Conservation (phyloP, 2,797 vertebrate genomes). For the Poecilia wingei region DNA sequence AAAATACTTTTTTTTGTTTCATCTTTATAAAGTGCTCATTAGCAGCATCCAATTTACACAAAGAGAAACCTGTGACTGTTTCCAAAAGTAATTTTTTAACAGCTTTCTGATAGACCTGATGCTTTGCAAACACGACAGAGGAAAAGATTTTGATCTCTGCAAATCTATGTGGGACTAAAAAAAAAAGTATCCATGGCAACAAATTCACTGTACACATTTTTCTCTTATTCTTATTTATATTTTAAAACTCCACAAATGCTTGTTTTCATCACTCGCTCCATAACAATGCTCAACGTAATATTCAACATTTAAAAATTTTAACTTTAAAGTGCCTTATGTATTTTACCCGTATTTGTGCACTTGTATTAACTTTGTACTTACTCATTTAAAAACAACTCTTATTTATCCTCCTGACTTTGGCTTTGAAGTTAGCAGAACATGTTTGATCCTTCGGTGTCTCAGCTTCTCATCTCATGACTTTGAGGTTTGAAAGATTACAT, state of each 20-base stretch:
- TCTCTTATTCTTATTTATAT: neutral
- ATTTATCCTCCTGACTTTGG: conserved; percentile 6
- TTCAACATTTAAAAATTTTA: neutral
- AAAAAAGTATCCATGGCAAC: neutral
- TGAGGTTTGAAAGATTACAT: conserved; percentile 40
- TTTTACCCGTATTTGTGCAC: neutral
- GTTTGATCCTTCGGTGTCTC: conserved; percentile 23
- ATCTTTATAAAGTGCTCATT: neutral
- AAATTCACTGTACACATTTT: neutral
- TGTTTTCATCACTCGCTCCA: neutral
- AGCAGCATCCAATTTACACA: neutral
- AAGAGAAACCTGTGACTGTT: neutral
- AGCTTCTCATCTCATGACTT: conserved; percentile 25
- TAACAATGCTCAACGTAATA: neutral
- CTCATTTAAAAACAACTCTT: neutral
- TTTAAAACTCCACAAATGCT: neutral
- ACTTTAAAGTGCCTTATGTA: neutral
- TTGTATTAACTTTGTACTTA: neutral
- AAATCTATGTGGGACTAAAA: neutral
- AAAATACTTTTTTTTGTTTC: neutral
- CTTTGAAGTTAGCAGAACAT: conserved; percentile 24
- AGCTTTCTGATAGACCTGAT: neutral
- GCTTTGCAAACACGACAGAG: neutral
- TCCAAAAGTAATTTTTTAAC: neutral
- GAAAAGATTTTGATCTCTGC: neutral